Evolutionary conservation across 2,888 invertebrate genomes (phyloP).

Genomic region (Coenonympha glycerion): DNA sequence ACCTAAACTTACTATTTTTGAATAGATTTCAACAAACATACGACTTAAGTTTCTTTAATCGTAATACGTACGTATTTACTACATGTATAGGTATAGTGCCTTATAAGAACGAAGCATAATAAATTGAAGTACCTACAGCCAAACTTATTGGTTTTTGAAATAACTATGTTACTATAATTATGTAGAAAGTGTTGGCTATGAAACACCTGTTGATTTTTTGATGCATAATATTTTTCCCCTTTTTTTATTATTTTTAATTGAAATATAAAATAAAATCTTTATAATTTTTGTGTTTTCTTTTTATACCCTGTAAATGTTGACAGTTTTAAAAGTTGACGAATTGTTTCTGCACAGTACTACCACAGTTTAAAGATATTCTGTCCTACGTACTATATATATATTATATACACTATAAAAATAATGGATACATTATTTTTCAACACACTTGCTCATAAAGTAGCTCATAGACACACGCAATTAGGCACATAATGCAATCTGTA

Average conservation of each 20-base stretch:
- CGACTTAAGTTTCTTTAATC: too few relatives aligned
- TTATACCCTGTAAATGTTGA: neutral
- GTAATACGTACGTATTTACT: neutral
- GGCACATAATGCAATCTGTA: too few relatives aligned
- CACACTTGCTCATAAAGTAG: too few relatives aligned
- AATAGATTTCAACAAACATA: neutral
- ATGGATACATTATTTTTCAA: too few relatives aligned
- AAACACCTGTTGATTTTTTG: neutral
- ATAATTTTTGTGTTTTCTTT: neutral
- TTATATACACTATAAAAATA: too few relatives aligned
- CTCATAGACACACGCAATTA: too few relatives aligned
- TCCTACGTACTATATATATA: too few relatives aligned
- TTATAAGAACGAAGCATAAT: slow-evolving; percentile 12
- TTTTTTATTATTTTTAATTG: slow-evolving; percentile 14
- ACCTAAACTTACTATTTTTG: neutral
- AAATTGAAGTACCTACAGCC: neutral
- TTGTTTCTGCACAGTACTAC: too few relatives aligned
- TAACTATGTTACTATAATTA: too few relatives aligned
- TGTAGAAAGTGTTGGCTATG: neutral
- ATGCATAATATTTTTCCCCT: slow-evolving; percentile 13
- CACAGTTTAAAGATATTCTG: too few relatives aligned
- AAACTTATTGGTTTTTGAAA: neutral
- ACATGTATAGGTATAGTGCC: slow-evolving; percentile 7
- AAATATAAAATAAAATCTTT: neutral
- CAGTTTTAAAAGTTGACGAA: too few relatives aligned